A percentile compares a stretch with the other conserved stretches of the same genome.
Conservation (phyloP, 2,113 vertebrate genomes). For the Brachyistius frenatus region DNA sequence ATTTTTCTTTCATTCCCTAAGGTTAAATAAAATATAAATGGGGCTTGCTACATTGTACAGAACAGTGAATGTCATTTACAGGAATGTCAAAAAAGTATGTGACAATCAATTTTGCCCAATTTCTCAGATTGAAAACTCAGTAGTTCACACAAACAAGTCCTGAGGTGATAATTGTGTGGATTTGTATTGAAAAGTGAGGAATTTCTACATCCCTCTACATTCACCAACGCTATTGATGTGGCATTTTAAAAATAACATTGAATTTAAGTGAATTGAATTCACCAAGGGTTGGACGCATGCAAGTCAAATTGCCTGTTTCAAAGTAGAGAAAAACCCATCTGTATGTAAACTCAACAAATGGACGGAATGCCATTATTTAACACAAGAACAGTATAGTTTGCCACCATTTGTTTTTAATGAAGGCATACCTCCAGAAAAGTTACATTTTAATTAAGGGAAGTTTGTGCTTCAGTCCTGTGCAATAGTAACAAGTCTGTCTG, state of each 20-base stretch:
- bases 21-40: background rate
- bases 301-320: slow-evolving; percentile 19
- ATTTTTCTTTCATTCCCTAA: background rate
- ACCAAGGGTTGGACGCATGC: background rate
- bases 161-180: background rate
- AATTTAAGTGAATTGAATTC: background rate
- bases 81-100: background rate
- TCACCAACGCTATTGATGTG: too few species aligned
- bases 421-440: slow-evolving; percentile 65
- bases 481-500: slow-evolving; percentile 54
- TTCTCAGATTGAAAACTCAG: slow-evolving; percentile 6
- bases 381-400: background rate
- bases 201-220: slow-evolving; percentile 6
- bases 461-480: slow-evolving; percentile 40
- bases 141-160: background rate
- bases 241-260: too few species aligned
- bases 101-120: background rate
- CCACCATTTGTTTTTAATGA: slow-evolving; percentile 56
- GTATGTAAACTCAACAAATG: slow-evolving; percentile 31
- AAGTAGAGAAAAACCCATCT: slow-evolving; percentile 6
- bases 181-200: background rate
- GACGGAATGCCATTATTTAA: slow-evolving; percentile 55
- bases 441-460: slow-evolving; percentile 73
- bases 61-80: background rate
- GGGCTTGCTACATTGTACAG: background rate